Percentiles rank a stretch among this genome's conserved stretches.
Evolutionary conservation across 1,140 invertebrate genomes (phyloP).

Genomic region (Sminthurinus signatus): DNA sequence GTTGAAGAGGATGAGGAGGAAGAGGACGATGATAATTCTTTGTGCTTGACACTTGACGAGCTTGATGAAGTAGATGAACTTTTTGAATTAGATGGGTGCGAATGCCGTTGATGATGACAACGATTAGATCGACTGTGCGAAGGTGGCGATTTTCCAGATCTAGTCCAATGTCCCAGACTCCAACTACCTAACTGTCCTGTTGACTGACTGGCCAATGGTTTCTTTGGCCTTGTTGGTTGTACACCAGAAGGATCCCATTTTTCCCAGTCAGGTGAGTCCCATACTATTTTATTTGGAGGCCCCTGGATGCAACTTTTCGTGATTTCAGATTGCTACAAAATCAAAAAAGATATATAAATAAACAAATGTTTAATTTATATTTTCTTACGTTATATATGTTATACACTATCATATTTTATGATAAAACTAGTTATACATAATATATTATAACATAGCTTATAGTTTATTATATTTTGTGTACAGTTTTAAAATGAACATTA

Average conservation of each 20-base stretch:
- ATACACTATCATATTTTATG: neutral
- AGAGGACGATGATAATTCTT: slow-evolving; percentile 17
- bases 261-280: slow-evolving; percentile 28
- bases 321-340: slow-evolving; percentile 30
- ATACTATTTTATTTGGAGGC: slow-evolving; percentile 38
- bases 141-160: slow-evolving; percentile 32
- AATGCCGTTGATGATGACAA: slow-evolving; percentile 27
- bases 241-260: slow-evolving; percentile 11
- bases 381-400: no score
- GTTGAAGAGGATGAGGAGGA: slow-evolving; percentile 20
- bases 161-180: slow-evolving; percentile 17
- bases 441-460: neutral
- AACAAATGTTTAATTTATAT: no score
- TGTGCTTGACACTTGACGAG: slow-evolving; percentile 17
- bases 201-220: slow-evolving; percentile 28
- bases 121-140: slow-evolving; percentile 16
- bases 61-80: slow-evolving; percentile 9
- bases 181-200: slow-evolving; percentile 30
- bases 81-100: slow-evolving; percentile 24
- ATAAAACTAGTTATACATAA: neutral
- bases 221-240: slow-evolving; percentile 15
- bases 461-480: neutral
- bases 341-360: slow-evolving; percentile 10
- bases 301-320: slow-evolving; percentile 28
- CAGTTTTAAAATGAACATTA: neutral